Percentiles rank a stretch among this genome's conserved stretches.
Conservation (phyloP, 2,113 vertebrate genomes). For the Stercorarius parasiticus region DNA sequence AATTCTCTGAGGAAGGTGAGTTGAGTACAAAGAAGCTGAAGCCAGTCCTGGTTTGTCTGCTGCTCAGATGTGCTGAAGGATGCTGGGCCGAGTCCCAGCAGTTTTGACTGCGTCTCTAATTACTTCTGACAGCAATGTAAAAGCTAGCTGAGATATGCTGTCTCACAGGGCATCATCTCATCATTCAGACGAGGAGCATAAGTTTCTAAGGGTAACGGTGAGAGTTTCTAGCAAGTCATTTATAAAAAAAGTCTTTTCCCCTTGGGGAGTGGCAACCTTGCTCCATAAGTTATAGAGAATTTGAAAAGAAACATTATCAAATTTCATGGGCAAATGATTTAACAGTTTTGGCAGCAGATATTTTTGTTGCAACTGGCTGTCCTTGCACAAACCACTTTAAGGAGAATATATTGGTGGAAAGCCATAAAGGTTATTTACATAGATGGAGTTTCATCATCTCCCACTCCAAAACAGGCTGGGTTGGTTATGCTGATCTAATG, state of each 20-base stretch:
- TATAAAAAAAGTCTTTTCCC: not conserved
- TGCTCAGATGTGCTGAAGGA: not conserved
- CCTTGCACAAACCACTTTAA: conserved; percentile 9
- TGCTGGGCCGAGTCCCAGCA: not conserved
- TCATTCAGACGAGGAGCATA: not conserved
- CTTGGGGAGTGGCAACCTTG: not conserved
- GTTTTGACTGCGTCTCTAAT: not conserved
- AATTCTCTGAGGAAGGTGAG: not conserved
- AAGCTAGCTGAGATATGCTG: not conserved
- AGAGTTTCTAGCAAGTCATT: not conserved
- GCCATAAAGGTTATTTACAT: conserved; percentile 1
- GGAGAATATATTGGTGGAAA: not conserved
- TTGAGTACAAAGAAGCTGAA: not conserved
- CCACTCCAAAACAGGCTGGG: not conserved
- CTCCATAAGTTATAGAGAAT: not conserved
- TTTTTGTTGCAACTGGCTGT: not conserved
- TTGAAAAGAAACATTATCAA: not conserved
- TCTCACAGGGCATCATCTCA: not conserved
- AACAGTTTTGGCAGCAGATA: not conserved
- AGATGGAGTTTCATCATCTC: conserved; percentile 2
- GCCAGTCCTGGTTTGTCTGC: not conserved
- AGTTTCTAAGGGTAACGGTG: not conserved
- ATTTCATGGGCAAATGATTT: not conserved
- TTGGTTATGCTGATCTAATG: not conserved
- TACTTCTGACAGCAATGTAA: not conserved